phyloP scores from a whole-genome alignment of 2,888 invertebrate species.

The Panzeria rudis region DNA sequence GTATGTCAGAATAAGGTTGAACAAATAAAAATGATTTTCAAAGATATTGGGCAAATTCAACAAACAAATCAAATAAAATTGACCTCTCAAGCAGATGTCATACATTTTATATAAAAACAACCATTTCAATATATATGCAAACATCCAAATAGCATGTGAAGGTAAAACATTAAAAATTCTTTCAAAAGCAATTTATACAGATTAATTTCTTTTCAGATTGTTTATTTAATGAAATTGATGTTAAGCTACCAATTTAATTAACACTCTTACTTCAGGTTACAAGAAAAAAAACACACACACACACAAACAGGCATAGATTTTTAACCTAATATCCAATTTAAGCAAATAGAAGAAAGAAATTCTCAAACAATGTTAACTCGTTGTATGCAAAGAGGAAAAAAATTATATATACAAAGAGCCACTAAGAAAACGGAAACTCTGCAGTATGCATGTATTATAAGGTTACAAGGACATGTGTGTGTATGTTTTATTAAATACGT shows the following conservation, averaged over 20 bases:
- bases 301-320: neutral
- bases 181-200: slow-evolving; percentile 31
- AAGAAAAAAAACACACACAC: neutral
- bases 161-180: slow-evolving; percentile 49
- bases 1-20: slow-evolving; percentile 29
- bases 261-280: slow-evolving; percentile 52
- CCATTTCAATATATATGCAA: neutral
- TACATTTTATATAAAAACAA: neutral
- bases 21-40: slow-evolving; percentile 45
- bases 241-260: slow-evolving; percentile 60
- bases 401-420: neutral
- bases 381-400: too few species aligned
- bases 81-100: slow-evolving; percentile 33
- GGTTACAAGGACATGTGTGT: neutral
- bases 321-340: slow-evolving; percentile 22
- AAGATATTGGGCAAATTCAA: slow-evolving; percentile 44
- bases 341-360: slow-evolving; percentile 19
- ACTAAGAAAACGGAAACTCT: slow-evolving; percentile 2
- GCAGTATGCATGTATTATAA: neutral
- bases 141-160: neutral
- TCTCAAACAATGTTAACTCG: neutral
- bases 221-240: slow-evolving; percentile 43
- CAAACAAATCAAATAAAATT: slow-evolving; percentile 58
- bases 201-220: slow-evolving; percentile 29
- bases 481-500: neutral